Evolutionary conservation across 2,797 vertebrate genomes (phyloP).

Genomic region (Sebastes oblongus): DNA sequence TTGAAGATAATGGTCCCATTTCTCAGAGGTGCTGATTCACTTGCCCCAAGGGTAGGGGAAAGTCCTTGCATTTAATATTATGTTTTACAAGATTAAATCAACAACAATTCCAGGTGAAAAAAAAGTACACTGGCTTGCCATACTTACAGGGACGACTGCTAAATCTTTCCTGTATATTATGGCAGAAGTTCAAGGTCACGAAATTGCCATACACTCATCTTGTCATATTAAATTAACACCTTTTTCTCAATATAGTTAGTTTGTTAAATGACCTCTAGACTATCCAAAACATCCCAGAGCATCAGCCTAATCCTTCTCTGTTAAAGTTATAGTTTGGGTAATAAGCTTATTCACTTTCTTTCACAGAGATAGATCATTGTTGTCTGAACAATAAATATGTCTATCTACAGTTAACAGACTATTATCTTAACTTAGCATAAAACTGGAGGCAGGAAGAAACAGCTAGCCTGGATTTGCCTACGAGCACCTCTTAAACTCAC

Average conservation of each 20-base stretch:
- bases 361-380: background rate
- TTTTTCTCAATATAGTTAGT: background rate
- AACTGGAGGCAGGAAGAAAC: background rate
- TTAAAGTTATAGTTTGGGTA: background rate
- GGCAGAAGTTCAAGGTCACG: background rate
- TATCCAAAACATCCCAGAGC: background rate
- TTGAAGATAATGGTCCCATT: background rate
- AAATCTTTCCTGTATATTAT: background rate
- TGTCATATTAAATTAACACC: background rate
- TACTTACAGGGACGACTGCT: background rate
- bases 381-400: background rate
- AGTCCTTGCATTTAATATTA: background rate
- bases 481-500: background rate
- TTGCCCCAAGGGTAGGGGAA: background rate
- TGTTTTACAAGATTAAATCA: background rate
- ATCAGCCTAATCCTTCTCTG: background rate
- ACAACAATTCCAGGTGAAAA: background rate
- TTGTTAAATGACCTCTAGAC: background rate
- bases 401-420: background rate
- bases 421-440: background rate
- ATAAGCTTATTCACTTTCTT: background rate
- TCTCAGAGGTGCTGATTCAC: constrained; percentile 3
- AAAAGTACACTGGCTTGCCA: background rate
- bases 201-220: background rate
- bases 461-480: background rate